Evolutionary conservation across 2,888 invertebrate species (phyloP), one percentile per base, ranked within the genome.

Genomic region (Empis livida): DNA sequence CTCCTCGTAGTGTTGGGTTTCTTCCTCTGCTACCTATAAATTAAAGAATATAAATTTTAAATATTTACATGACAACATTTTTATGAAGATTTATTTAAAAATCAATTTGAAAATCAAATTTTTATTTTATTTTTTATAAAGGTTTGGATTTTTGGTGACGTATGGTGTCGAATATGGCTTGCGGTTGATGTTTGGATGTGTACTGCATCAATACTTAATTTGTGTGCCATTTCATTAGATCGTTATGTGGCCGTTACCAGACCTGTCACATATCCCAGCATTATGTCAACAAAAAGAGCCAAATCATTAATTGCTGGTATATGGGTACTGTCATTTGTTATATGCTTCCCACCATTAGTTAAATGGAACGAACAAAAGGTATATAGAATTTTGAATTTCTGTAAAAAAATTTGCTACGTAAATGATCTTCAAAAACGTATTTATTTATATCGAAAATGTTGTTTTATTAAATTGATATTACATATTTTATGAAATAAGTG

Each of bases 121-220:
- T n/a, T 14, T 38, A 38, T 14, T 30, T 11, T 15, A n/a, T n/a
- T 15, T 5, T 15, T 11, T 20, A 17, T 23, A 30, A 20, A 91
- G 84, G 84, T 92, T 63, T 97, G 97, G 97, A 88, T 95, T 59
- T 97, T 95, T 66, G 95, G 96, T 44, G 85, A 87, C 67, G 76
- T 91, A 41, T 94, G 95, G 92, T 97, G 96, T 72, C 86, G 89
- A 51, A 81, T 93, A 55, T 97, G 96, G 96, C 74, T 97, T 53
- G 95, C 96, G 0, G 82, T 95, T 48, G 97, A 97, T 70, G 96
- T 97, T 11, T 94, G 95, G 92, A 88, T 96, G 87, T 96, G 95
- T 72, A 97, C 97, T 0, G 93, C 96, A 0, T 94, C 93, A 58
- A 96, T 96, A 60, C 76, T 96, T 57, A 96, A 96, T 71, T 78